Base-by-base conservation (phyloP, 2,113 vertebrate species). In the Myanophis thanlyinensis region DNA sequence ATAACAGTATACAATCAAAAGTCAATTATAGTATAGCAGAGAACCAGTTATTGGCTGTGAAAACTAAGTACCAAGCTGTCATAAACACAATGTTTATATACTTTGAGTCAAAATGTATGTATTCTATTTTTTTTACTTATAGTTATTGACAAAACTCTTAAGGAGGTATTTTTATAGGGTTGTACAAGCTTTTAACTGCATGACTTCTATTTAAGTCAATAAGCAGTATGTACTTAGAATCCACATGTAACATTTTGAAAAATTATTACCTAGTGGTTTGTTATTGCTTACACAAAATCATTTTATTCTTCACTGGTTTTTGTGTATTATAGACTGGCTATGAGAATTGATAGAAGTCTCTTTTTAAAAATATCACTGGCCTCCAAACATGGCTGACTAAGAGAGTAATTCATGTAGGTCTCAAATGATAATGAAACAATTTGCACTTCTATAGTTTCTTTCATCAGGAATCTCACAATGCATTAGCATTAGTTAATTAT, bases 31-130 rank as follows among this genome's bases (percentile, higher is more conserved):
- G 73, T 93, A 94, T 95, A 95, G 97, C 92, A 91, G 95, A 97
- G 96, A 96, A 92, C 85, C 47, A 95, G 94, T 91, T 96, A 93
- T 95, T 96, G 94, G 93, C 92, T 93, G 93, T 54, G 94, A 96
- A 96, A 94, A 94, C 94, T 95, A 96, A 86, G 93, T 97, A 97
- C 96, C 94, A 95, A 93, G 88, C 95, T 96, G 91, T 93, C 96
- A 97, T 93, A 96, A 97, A 96, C 94, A 96, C 93, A 93, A 95
- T 97, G 95, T 98, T 97, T 97, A 93, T 96, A 93, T 94, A 87
- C 95, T 91, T 96, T 94, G 90, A 96, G 67, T 84, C 95, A 96
- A 96, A 96, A 95, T 80, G 93, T 97, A 95, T 94, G 53, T 94
- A 87, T 96, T 91, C 62, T 90, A 92, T 97, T 96, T 97, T 96